These are phyloP conservation scores for Strigamia maritima DNA, from an alignment of 2,888 invertebrate genomes.

Conservation along the genomic window DNA sequence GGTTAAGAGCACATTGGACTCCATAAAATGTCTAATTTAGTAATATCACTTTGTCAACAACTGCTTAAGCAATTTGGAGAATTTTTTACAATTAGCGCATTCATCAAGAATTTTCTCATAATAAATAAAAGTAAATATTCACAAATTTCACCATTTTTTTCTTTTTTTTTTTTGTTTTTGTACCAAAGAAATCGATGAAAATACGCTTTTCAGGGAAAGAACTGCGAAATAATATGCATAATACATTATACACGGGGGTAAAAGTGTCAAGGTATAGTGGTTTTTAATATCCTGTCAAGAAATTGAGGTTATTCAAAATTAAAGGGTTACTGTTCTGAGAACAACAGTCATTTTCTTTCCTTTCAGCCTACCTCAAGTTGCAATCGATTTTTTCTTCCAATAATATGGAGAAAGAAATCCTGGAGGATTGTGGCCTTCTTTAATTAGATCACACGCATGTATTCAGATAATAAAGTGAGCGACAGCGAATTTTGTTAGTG, in stretches of 20 bases:
- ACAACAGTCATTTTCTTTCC: background rate
- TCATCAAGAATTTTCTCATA: background rate
- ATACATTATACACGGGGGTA: background rate
- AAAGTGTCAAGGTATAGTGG: background rate
- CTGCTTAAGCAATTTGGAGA: conserved; percentile 3
- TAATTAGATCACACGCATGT: conserved; percentile 26
- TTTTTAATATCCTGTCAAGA: background rate
- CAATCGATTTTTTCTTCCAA: conserved; percentile 9
- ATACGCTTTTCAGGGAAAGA: background rate
- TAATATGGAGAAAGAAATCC: background rate
- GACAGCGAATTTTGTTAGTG: background rate
- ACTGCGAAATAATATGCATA: background rate
- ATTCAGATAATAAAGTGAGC: conserved; percentile 14
- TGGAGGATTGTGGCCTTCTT: background rate
- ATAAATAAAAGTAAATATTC: background rate
- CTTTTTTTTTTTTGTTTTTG: too few relatives aligned
- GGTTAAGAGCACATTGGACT: conserved; percentile 5
- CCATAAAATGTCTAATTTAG: conserved; percentile 5
- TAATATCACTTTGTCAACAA: conserved; percentile 20
- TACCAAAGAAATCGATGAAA: background rate
- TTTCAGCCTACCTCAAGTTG: background rate
- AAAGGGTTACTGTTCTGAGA: background rate
- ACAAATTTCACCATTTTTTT: background rate
- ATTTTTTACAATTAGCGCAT: background rate
- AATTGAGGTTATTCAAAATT: too few relatives aligned